Conservation (phyloP, 2,888 invertebrate species). For the Sialis fuliginosa region DNA sequence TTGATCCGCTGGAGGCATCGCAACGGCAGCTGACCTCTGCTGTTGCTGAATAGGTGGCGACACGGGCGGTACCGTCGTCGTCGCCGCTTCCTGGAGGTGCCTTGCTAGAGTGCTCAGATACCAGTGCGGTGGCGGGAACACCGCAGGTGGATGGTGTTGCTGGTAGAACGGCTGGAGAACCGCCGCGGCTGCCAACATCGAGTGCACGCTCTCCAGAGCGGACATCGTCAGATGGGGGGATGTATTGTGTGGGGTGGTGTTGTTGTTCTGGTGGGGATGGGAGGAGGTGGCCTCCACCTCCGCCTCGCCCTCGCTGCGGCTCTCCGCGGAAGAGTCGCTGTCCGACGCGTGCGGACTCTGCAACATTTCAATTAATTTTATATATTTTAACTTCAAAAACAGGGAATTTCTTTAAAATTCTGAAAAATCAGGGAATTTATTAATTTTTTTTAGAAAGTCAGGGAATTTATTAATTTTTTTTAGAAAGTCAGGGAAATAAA, state of each 20-base stretch:
- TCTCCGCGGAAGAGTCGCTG: slow-evolving; percentile 43
- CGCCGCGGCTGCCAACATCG: slow-evolving; percentile 42
- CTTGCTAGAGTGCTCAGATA: slow-evolving; percentile 33
- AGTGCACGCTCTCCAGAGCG: slow-evolving; percentile 36
- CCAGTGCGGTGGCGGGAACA: slow-evolving; percentile 21
- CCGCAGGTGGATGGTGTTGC: slow-evolving; percentile 11
- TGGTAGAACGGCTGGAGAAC: slow-evolving; percentile 21
- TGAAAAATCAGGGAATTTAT: too few relatives aligned
- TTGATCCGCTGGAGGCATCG: slow-evolving; percentile 37
- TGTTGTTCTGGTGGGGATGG: slow-evolving; percentile 20
- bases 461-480: too few relatives aligned
- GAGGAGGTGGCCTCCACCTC: slow-evolving; percentile 31
- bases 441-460: too few relatives aligned
- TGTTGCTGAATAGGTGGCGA: slow-evolving; percentile 32
- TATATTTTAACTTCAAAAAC: background rate
- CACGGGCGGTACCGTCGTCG: slow-evolving; percentile 19
- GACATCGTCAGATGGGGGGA: slow-evolving; percentile 33
- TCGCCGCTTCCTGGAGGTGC: slow-evolving; percentile 21
- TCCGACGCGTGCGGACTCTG: slow-evolving; percentile 51
- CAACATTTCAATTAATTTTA: slow-evolving; percentile 11
- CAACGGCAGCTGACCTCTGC: slow-evolving; percentile 18
- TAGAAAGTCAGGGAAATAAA: too few relatives aligned
- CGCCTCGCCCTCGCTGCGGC: slow-evolving; percentile 34
- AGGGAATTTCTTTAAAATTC: background rate
- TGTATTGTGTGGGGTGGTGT: slow-evolving; percentile 19